Conservation (phyloP, 2,113 vertebrate species). For the Bothrops jararaca region DNA sequence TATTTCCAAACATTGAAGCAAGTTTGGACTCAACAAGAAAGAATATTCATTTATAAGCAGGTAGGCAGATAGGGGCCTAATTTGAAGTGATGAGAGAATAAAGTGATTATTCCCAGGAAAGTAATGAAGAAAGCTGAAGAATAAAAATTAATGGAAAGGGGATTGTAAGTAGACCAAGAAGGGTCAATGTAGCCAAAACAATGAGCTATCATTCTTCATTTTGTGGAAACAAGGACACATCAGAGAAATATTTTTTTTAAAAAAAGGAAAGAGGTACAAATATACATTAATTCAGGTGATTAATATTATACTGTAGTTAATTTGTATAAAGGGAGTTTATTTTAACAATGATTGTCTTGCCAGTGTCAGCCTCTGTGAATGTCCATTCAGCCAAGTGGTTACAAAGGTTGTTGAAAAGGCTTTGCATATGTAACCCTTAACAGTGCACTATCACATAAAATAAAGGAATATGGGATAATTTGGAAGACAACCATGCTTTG, state of each 20-base stretch:
- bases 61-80: not conserved
- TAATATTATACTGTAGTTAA: not conserved
- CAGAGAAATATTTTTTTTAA: not conserved
- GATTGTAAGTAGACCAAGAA: not conserved
- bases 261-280: not conserved
- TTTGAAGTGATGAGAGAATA: not conserved
- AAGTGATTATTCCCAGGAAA: not conserved
- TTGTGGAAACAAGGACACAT: not conserved
- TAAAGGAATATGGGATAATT: not conserved
- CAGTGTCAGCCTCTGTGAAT: not conserved
- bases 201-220: not conserved
- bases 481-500: not conserved
- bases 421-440: not conserved
- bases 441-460: not conserved
- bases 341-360: not conserved
- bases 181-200: not conserved
- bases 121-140: not conserved
- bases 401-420: not conserved
- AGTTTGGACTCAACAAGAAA: not conserved
- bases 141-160: not conserved
- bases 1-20: not conserved
- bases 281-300: not conserved
- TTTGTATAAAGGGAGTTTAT: not conserved
- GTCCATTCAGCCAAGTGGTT: not conserved
- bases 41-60: not conserved